phyloP scores from a whole-genome alignment of 2,888 invertebrate species.

The Agrypnus murinus region DNA sequence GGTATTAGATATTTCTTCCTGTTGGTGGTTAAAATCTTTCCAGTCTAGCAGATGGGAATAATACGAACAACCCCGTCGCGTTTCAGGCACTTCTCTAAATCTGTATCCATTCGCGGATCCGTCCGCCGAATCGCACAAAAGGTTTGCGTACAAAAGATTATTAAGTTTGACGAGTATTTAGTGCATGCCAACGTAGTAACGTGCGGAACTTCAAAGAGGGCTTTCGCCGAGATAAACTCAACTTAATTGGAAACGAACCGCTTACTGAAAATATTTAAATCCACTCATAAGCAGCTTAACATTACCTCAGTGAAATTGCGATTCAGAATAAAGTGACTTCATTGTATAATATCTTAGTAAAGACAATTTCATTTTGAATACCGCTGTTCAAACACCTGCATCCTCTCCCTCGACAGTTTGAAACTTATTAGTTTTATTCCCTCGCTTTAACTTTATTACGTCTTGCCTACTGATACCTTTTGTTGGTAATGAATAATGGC shows the following conservation, averaged over 20 bases:
- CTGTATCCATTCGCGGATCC: conserved; percentile 52
- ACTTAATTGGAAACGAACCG: conserved; percentile 65
- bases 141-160: conserved; percentile 71
- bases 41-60: conserved; percentile 51
- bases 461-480: conserved; percentile 53
- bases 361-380: conserved; percentile 65
- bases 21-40: conserved; percentile 44
- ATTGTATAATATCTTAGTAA: conserved; percentile 66
- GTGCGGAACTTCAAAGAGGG: conserved; percentile 60
- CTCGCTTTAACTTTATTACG: conserved; percentile 57
- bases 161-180: conserved; percentile 70
- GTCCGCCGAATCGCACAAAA: conserved; percentile 63
- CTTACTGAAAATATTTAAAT: conserved; percentile 59
- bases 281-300: conserved; percentile 67
- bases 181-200: conserved; percentile 64
- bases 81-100: conserved; percentile 51
- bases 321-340: conserved; percentile 67
- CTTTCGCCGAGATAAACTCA: conserved; percentile 58
- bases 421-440: conserved; percentile 60
- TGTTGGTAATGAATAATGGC: conserved; percentile 52
- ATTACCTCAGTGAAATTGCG: conserved; percentile 65
- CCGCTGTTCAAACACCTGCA: conserved; percentile 62
- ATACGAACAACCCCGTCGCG: conserved; percentile 48
- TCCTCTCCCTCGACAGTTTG: conserved; percentile 53
- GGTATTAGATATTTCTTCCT: conserved; percentile 37